phyloP scores from a whole-genome alignment of 2,888 invertebrate species.

The Theretra japonica region DNA sequence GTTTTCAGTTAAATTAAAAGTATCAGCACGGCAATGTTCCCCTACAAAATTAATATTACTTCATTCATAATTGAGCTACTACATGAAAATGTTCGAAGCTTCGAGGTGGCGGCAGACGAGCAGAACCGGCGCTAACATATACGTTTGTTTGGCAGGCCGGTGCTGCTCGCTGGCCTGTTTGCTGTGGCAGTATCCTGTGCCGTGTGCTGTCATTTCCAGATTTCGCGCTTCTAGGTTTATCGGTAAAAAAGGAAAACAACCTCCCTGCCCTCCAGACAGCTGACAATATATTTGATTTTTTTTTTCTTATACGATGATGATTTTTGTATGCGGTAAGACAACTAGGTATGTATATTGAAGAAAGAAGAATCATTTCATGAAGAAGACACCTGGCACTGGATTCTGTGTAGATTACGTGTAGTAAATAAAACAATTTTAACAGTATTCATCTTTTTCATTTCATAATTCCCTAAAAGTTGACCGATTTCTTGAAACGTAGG shows the following conservation, averaged over 20 bases:
- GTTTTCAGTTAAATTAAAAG: slow-evolving; percentile 7
- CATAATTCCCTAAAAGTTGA: neutral
- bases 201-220: slow-evolving; percentile 82
- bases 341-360: slow-evolving; percentile 43
- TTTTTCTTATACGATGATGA: neutral
- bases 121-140: slow-evolving; percentile 70
- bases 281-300: neutral
- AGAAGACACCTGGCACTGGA: slow-evolving; percentile 55
- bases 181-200: slow-evolving; percentile 83
- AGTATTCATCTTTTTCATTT: slow-evolving; percentile 35
- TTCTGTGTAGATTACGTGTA: slow-evolving; percentile 60
- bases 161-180: slow-evolving; percentile 83
- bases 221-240: slow-evolving; percentile 71
- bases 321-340: slow-evolving; percentile 18
- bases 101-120: slow-evolving; percentile 51
- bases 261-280: slow-evolving; percentile 61
- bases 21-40: neutral
- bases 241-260: slow-evolving; percentile 58
- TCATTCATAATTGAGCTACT: slow-evolving; percentile 17
- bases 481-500: too few relatives aligned
- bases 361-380: slow-evolving; percentile 49
- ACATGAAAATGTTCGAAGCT: slow-evolving; percentile 38
- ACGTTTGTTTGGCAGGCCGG: slow-evolving; percentile 84
- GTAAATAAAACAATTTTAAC: slow-evolving; percentile 57
- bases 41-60: neutral